These are phyloP conservation scores for Hipposideros larvatus DNA, from an alignment of 2,797 vertebrate genomes.

Conservation along the genomic window DNA sequence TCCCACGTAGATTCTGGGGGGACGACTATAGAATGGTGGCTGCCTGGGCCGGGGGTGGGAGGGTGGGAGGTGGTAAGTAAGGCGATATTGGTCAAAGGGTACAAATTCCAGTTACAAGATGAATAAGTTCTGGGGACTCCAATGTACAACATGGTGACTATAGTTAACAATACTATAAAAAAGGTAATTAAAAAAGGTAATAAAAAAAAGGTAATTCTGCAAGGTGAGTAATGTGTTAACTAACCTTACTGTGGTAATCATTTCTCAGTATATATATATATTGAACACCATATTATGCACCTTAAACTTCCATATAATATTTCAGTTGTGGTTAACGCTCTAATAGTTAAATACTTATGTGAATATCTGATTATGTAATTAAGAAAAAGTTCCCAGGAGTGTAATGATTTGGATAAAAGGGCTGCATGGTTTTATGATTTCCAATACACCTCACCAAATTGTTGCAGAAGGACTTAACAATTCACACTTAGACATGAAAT, in stretches of 20 bases:
- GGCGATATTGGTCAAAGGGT: neutral
- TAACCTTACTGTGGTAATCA: neutral
- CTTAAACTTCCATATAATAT: slow-evolving; percentile 19
- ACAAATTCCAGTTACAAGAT: neutral
- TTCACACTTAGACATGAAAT: neutral
- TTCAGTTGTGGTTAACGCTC: neutral
- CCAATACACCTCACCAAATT: neutral
- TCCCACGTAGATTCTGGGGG: neutral
- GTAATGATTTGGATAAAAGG: neutral
- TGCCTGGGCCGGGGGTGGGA: neutral
- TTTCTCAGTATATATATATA: neutral
- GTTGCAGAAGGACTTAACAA: neutral
- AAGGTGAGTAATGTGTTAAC: neutral
- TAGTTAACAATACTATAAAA: neutral
- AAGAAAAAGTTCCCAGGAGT: neutral
- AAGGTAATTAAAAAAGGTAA: neutral
- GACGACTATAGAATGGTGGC: neutral
- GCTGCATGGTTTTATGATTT: slow-evolving; percentile 23
- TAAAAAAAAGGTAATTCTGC: neutral
- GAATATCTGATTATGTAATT: neutral
- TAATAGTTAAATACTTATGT: neutral
- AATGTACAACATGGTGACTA: neutral
- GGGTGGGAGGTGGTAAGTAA: neutral
- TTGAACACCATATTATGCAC: neutral
- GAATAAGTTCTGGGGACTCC: neutral